A percentile compares a stretch with the other conserved stretches of the same genome.
Evolutionary conservation across 2,888 invertebrate genomes (phyloP).

Genomic region (Spodoptera exigua): DNA sequence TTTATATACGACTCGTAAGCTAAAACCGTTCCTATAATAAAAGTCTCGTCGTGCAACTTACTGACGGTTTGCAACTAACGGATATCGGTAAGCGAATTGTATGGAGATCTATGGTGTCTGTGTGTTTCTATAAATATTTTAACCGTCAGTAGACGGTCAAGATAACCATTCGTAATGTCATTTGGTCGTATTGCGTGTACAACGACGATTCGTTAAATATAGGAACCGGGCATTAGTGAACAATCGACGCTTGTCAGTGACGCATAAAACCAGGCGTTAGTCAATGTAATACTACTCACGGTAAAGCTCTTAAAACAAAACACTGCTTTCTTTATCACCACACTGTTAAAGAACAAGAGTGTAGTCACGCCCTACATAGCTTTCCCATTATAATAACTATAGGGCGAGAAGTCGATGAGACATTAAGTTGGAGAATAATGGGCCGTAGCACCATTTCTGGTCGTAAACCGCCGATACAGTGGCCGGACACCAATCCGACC

Average conservation of each 20-base stretch:
- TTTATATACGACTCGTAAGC: no score
- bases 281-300: constrained; percentile 28
- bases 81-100: no score
- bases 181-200: no score
- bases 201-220: no score
- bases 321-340: constrained; percentile 42
- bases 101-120: no score
- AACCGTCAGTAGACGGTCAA: no score
- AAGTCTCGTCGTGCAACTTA: no score
- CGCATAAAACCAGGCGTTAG: constrained; percentile 20
- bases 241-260: constrained; percentile 18
- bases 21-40: no score
- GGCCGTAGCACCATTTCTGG: constrained; percentile 19
- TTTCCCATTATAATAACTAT: constrained; percentile 49
- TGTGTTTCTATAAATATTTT: no score
- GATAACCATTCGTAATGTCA: no score
- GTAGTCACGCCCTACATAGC: constrained; percentile 40
- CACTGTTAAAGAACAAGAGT: constrained; percentile 38
- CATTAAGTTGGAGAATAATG: constrained; percentile 45
- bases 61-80: no score
- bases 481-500: constrained; percentile 18
- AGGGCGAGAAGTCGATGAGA: constrained; percentile 42
- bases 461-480: constrained; percentile 35
- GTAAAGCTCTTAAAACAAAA: constrained; percentile 37
- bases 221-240: no score